These are phyloP conservation scores for Callospermophilus lateralis DNA, from an alignment of 2,113 vertebrate genomes.

Conservation along the genomic window DNA sequence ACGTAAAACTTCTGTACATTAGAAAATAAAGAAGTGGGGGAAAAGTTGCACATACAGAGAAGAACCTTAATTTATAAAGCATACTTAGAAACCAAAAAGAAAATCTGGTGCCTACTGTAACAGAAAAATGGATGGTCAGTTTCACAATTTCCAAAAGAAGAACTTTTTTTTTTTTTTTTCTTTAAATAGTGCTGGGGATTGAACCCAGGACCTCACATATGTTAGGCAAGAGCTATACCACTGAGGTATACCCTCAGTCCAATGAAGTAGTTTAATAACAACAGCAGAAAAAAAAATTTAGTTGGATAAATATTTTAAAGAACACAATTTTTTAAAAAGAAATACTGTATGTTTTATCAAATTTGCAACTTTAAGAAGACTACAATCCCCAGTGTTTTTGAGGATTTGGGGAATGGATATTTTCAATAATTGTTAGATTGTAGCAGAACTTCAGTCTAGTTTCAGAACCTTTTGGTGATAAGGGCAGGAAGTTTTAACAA, in stretches of 20 bases:
- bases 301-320: background rate
- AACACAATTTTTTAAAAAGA: background rate
- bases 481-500: background rate
- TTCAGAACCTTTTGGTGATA: constrained; percentile 8
- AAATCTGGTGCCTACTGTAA: background rate
- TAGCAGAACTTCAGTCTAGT: background rate
- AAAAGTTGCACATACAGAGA: background rate
- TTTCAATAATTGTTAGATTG: background rate
- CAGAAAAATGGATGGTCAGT: background rate
- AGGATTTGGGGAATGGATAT: background rate
- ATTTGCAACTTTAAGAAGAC: constrained; percentile 16
- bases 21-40: background rate
- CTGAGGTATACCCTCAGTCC: background rate
- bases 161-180: background rate
- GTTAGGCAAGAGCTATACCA: background rate
- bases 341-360: background rate
- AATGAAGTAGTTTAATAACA: background rate
- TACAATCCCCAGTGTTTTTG: background rate
- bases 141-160: background rate
- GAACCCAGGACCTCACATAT: background rate
- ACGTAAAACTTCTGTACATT: background rate
- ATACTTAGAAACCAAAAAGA: background rate
- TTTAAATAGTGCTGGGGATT: background rate
- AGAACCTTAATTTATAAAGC: background rate
- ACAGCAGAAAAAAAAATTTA: background rate